Evolutionary conservation across 2,113 vertebrate species (phyloP), one percentile per base, ranked within the genome.

Genomic region (Propithecus coquereli): DNA sequence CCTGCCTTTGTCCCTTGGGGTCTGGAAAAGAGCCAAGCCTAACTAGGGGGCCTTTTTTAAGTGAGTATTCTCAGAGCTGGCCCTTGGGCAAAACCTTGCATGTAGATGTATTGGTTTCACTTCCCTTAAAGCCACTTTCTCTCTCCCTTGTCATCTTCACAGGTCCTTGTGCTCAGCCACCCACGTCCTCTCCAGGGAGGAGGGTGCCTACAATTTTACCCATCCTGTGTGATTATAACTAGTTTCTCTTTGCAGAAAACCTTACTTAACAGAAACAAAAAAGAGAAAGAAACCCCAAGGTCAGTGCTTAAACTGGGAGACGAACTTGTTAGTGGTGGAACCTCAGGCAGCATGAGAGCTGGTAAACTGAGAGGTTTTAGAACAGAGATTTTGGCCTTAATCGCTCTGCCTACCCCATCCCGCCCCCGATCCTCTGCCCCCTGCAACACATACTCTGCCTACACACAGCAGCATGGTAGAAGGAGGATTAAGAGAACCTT

Each of bases 361-460:
- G 52, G 86, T 34, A 27, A 34, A 22, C 0, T 8, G 68, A 68
- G 40, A 93, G 65, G 37, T 52, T n/a, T n/a, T 32, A 45, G 30
- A 59, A 43, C 3, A 14, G 40, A 89, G 32, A 34, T 45, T 74
- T 84, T 66, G 12, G 32, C 43, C 70, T 52, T 45, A 25, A 57
- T 59, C 43, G 73, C 30, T 13, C 7, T 30, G 17, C 6, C 3
- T 6, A 27, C 32, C 37, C 59, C 13, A 13, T 63, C 22, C 4
- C 25, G 0, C 0, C 6, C 8, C 8, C 25, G 0, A 0, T 5
- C 11, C 3, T 57, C 54, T 22, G 54, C 7, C 54, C 54, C 20
- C 54, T 37, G 30, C 23, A 74, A 40, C 22, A 34, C 8, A 43
- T 25, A 30, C 17, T 30, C 45, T 25, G 11, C 37, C 80, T n/a